Evolutionary conservation across 2,888 invertebrate genomes (phyloP), one percentile per base, ranked within the genome.

Genomic region (Drosophila mimica): DNA sequence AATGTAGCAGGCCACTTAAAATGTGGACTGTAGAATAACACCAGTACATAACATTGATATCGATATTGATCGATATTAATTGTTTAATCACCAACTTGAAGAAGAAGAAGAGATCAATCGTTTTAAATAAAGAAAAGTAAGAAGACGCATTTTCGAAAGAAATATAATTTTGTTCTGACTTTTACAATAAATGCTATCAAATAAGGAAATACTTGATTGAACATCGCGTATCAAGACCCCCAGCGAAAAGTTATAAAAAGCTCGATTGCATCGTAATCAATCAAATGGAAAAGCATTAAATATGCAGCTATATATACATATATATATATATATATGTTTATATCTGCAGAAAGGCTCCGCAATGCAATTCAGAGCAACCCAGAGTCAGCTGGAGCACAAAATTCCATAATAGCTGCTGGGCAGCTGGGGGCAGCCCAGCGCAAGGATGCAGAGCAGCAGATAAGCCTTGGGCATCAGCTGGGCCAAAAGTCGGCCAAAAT

Each of bases 211-310:
- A 13, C 38, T 57, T 43, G n/a, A 15, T 43, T 31, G 15, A 46
- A 15, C n/a, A 40, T 56, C n/a, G 28, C 38, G n/a, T 56, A 56
- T 56, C 46, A 30, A 30, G 38, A 15, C 5, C 13, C 17, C 7
- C 13, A 13, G 6, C 9, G n/a, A 49, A 33, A 54, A 36, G 31
- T 48, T 33, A 54, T 54, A n/a, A 28, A 31, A 31, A 46, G 28
- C 40, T 40, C 17, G 51, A 52, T 20, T 40, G 61, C 52, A 34
- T 28, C 43, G 79, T 57, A 79, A 49, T 60, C 78, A 83, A 77
- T 86, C 83, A 77, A 86, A 75, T 78, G 75, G 78, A 86, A 83
- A 86, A 64, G 64, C 74, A 77, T 75, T 77, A 75, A 81, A 69
- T 70, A 71, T 58, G 52, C 64, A 56, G 64, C 75, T 67, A 83